phyloP scores from a whole-genome alignment of 2,797 vertebrate species.

The Falco concolor region DNA sequence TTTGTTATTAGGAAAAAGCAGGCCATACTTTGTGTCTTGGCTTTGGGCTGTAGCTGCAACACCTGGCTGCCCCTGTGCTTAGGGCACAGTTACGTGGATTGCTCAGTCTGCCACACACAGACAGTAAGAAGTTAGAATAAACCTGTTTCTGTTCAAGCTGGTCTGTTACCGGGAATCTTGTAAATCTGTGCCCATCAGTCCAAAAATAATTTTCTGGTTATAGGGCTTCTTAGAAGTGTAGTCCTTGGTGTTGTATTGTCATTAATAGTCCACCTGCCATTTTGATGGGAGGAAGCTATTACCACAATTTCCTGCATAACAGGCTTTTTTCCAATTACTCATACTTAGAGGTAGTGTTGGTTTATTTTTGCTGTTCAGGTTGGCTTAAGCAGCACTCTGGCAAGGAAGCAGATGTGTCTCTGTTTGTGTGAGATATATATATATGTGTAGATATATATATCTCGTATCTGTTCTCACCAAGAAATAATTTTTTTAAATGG shows the following conservation, averaged over 20 bases:
- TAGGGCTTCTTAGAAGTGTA: neutral
- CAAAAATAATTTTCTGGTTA: neutral
- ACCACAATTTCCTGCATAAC: neutral
- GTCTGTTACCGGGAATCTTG: neutral
- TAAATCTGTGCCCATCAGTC: neutral
- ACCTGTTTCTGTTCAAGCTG: neutral
- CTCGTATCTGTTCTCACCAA: neutral
- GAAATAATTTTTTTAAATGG: neutral
- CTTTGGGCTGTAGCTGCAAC: neutral
- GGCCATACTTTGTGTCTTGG: neutral
- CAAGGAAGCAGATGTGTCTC: neutral
- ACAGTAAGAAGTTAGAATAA: neutral
- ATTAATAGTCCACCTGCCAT: neutral
- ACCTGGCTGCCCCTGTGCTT: neutral
- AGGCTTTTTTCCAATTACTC: neutral
- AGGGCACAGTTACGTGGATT: accelerated
- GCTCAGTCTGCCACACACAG: neutral
- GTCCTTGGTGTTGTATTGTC: neutral
- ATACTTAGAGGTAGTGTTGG: neutral
- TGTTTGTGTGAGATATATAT: too few relatives aligned
- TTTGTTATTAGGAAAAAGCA: neutral
- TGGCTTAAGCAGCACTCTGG: neutral
- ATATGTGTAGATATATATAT: neutral
- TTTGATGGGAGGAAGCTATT: neutral
- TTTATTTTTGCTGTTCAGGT: neutral